Conservation (phyloP, 2,888 invertebrate genomes). For the Heliconius sara region DNA sequence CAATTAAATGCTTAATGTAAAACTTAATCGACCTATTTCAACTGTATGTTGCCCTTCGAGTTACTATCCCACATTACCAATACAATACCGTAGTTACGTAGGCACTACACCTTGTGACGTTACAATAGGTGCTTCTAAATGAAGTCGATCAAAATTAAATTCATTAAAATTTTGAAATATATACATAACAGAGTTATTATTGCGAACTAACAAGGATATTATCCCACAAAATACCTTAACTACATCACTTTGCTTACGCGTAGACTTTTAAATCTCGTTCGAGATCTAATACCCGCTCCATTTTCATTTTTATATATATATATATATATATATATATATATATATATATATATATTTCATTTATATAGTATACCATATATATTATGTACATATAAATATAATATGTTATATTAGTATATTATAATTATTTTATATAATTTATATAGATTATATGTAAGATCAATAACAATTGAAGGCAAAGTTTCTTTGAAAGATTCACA, state of each 20-base stretch:
- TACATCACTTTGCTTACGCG: slow-evolving; percentile 24
- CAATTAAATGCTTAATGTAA: background rate
- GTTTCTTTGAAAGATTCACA: slow-evolving; percentile 62
- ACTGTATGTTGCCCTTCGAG: slow-evolving; percentile 36
- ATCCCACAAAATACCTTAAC: slow-evolving; percentile 18
- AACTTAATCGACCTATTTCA: background rate
- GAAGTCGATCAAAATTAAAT: background rate
- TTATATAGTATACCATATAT: slow-evolving; percentile 33
- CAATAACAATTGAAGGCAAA: slow-evolving; percentile 57
- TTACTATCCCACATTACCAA: slow-evolving; percentile 19
- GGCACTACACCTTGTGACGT: background rate
- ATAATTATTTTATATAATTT: slow-evolving; percentile 30
- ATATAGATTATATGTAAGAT: slow-evolving; percentile 53
- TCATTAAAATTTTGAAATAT: slow-evolving; percentile 11
- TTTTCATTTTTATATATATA: background rate
- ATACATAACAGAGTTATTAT: slow-evolving; percentile 21
- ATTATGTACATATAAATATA: slow-evolving; percentile 39
- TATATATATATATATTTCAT: slow-evolving; percentile 41
- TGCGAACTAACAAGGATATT: slow-evolving; percentile 28
- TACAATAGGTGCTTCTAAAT: background rate
- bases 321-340: too few species aligned
- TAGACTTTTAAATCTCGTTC: background rate
- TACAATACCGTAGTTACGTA: background rate
- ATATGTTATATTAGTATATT: slow-evolving; percentile 27
- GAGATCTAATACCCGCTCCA: background rate